These are phyloP conservation scores for Meriones psammophilus DNA, from an alignment of 2,797 vertebrate genomes.

Conservation along the genomic window DNA sequence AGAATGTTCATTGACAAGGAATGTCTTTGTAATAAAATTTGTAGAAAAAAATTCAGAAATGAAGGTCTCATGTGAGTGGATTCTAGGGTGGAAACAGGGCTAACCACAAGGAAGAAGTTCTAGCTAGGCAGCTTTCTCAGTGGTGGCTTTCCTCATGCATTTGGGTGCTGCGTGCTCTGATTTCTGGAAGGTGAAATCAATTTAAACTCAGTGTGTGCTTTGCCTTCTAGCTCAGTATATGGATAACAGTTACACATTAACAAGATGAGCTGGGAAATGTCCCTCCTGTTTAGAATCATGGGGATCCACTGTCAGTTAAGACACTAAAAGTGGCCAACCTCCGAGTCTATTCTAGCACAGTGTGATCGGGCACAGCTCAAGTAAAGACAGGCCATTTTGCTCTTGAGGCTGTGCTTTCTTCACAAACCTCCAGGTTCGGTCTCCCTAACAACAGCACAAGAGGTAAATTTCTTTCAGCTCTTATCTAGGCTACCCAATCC, in stretches of 20 bases:
- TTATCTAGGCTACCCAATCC: constrained; percentile 70
- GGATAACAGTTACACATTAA: constrained; percentile 10
- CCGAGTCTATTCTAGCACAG: constrained; percentile 20
- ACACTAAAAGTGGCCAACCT: background rate
- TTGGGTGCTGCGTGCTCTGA: background rate
- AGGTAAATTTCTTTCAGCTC: constrained; percentile 59
- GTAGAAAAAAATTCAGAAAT: constrained; percentile 30
- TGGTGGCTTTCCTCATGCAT: background rate
- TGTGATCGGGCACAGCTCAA: background rate
- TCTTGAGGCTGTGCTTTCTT: constrained; percentile 36
- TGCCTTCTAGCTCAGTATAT: constrained; percentile 37
- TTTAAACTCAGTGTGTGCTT: constrained; percentile 46
- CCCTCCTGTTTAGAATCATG: constrained; percentile 54
- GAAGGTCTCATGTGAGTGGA: background rate
- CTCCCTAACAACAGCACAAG: constrained; percentile 42
- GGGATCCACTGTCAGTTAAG: background rate
- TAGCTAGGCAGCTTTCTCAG: background rate
- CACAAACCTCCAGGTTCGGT: constrained; percentile 49
- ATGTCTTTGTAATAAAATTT: constrained; percentile 12
- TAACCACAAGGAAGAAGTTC: constrained; percentile 38
- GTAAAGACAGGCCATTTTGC: background rate
- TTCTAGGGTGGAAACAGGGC: background rate
- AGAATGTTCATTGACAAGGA: constrained; percentile 40
- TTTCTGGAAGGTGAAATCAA: constrained; percentile 42
- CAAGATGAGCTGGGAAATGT: constrained; percentile 13